Percentiles rank a stretch among this genome's conserved stretches.
Evolutionary conservation across 2,888 invertebrate genomes (phyloP).

Genomic region (Euspilapteryx auroguttella): DNA sequence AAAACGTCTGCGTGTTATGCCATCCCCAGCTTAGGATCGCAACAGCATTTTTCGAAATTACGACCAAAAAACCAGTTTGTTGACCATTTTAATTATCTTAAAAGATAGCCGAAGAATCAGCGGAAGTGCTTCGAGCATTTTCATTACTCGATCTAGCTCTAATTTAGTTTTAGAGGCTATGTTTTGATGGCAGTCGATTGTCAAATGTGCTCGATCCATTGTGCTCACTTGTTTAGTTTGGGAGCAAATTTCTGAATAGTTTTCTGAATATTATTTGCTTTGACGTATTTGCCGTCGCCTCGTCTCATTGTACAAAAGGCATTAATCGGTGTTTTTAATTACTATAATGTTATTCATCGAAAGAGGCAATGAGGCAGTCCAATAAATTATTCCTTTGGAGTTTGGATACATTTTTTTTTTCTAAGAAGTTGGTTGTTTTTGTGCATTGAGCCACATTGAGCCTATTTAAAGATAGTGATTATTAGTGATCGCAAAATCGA

Average conservation of each 20-base stretch:
- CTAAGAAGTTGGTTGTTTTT: too few species aligned
- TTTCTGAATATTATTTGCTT: constrained; percentile 33
- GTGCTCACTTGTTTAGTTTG: constrained; percentile 30
- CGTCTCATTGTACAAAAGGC: constrained; percentile 19
- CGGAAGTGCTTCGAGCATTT: too few species aligned
- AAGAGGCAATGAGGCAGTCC: too few species aligned
- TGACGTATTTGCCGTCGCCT: constrained; percentile 22
- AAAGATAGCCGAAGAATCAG: too few species aligned
- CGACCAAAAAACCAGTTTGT: too few species aligned
- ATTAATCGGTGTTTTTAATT: too few species aligned
- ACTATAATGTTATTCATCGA: too few species aligned
- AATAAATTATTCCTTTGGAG: too few species aligned
- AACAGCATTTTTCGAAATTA: constrained; percentile 52
- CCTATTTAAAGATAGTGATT: too few species aligned
- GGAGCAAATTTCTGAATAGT: constrained; percentile 32
- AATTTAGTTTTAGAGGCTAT: constrained; percentile 35
- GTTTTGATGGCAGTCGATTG: constrained; percentile 48
- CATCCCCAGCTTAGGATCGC: constrained; percentile 46
- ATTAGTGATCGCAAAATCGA: constrained; percentile 16
- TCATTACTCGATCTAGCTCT: constrained; percentile 8
- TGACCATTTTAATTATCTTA: too few species aligned
- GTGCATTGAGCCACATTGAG: too few species aligned
- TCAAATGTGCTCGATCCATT: constrained; percentile 45
- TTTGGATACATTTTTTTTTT: too few species aligned
- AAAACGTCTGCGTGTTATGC: constrained; percentile 62